Conservation (phyloP, 2,113 vertebrate genomes). For the Jacana jacana region DNA sequence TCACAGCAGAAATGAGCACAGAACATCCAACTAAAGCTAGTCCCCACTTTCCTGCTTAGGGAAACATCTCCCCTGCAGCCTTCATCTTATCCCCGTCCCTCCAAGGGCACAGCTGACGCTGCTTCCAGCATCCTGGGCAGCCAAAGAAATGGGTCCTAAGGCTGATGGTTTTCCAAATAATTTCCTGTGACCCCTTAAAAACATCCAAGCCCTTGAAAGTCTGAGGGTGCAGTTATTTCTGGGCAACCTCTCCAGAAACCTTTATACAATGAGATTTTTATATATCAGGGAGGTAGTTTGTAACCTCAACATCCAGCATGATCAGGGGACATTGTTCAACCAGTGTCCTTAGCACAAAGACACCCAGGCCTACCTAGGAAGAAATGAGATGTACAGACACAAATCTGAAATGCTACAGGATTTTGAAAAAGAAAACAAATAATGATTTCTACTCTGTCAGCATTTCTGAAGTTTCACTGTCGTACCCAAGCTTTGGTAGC, state of each 20-base stretch:
- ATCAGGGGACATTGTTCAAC: neutral
- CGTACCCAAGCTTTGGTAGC: neutral
- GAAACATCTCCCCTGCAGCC: neutral
- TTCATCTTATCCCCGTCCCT: neutral
- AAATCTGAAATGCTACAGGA: neutral
- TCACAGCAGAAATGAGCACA: neutral
- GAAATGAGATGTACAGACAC: neutral
- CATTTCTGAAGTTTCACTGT: constrained; percentile 8
- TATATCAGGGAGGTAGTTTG: neutral
- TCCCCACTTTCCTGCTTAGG: neutral
- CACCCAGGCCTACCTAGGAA: neutral
- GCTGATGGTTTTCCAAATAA: neutral
- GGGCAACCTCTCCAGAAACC: neutral
- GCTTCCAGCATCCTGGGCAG: neutral
- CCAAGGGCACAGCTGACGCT: neutral
- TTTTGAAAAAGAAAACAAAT: neutral
- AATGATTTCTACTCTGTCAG: neutral
- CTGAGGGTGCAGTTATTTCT: neutral
- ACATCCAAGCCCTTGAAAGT: neutral
- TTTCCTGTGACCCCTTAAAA: neutral
- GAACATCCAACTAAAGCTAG: neutral
- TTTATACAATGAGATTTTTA: neutral
- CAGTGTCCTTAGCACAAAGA: neutral
- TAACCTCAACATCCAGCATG: neutral
- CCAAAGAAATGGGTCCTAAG: neutral